Base-by-base conservation (phyloP, 1,140 invertebrate genomes). In the Dendrolimus punctatus region DNA sequence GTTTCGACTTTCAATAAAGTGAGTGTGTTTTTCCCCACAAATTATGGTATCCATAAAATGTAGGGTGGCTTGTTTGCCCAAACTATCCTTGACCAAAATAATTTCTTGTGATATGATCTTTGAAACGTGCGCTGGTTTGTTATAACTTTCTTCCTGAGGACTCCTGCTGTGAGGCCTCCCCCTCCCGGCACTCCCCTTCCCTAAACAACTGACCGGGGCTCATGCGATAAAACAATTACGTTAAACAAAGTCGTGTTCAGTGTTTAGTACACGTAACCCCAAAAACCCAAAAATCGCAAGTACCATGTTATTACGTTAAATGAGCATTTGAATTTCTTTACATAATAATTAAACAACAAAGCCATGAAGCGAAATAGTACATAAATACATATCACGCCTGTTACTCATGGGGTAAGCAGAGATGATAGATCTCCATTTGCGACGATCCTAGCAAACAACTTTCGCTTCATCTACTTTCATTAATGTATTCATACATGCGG, bases 161-260 rank as follows among this genome's bases (percentile, higher is more conserved):
- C 66, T 80, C 79, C 79, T 77, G 75, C 79, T 82, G 76, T 66
- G 79, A 73, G 68, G 53, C 39, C 49, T 23, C 23, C 23, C 23
- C 23, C 23, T 23, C 46, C 40, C 46, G 23, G 23, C 23, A 23
- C 23, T 23, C 23, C 23, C 23, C 23, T 1, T 3, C 23, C 59
- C 64, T 71, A 67, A 61, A 66, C 23, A 23, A 48, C 62, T 66
- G 60, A 60, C 54, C 69, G 46, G 55, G 63, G 58, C 68, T 76
- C 80, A 83, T 80, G 77, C 80, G 74, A 83, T 83, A 80, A 83
- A 83, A 83, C 76, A 83, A 83, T 80, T 79, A 82, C 73, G 23
- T 68, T 64, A 68, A 60, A 72, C 71, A 65, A 74, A 76, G 61
- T 70, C 61, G 60, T 61, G 67, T 70, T 68, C 55, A 53, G 55